These are phyloP conservation scores for Temnothorax longispinosus DNA, from an alignment of 1,140 invertebrate species.

Conservation along the genomic window DNA sequence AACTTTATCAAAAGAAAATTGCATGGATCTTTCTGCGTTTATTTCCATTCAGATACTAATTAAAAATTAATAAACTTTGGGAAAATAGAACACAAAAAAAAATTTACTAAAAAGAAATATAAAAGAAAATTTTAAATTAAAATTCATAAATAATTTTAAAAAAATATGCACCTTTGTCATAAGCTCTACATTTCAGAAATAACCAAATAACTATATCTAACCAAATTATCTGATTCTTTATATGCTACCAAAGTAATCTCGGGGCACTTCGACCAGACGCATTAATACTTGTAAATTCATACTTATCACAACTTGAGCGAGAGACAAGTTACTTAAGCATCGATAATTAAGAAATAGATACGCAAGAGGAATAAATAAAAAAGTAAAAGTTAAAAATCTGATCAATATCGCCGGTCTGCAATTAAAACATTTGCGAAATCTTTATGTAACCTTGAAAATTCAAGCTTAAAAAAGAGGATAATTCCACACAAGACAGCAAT, in stretches of 20 bases:
- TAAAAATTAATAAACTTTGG: not conserved
- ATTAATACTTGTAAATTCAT: not conserved
- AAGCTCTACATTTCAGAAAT: not conserved
- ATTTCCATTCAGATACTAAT: not conserved
- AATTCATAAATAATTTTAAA: not conserved
- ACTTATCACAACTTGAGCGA: not conserved
- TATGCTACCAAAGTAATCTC: not conserved
- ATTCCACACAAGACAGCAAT: conserved; percentile 7
- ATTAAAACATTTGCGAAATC: not conserved
- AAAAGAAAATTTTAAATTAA: not conserved
- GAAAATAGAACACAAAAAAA: not conserved
- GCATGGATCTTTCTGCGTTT: not conserved
- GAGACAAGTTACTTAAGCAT: not conserved
- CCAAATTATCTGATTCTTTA: not conserved
- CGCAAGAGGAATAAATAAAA: not conserved
- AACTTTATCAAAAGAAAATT: conserved; percentile 5
- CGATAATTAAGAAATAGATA: conserved; percentile 9
- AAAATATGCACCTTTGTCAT: not conserved
- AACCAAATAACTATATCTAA: not conserved
- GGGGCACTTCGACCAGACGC: not conserved
- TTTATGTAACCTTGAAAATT: not conserved
- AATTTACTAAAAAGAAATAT: not conserved
- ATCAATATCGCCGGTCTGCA: not conserved
- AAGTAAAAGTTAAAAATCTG: not conserved
- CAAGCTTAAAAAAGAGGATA: not conserved